These are phyloP conservation scores for Egretta garzetta DNA, from an alignment of 2,113 vertebrate genomes.

Conservation along the genomic window DNA sequence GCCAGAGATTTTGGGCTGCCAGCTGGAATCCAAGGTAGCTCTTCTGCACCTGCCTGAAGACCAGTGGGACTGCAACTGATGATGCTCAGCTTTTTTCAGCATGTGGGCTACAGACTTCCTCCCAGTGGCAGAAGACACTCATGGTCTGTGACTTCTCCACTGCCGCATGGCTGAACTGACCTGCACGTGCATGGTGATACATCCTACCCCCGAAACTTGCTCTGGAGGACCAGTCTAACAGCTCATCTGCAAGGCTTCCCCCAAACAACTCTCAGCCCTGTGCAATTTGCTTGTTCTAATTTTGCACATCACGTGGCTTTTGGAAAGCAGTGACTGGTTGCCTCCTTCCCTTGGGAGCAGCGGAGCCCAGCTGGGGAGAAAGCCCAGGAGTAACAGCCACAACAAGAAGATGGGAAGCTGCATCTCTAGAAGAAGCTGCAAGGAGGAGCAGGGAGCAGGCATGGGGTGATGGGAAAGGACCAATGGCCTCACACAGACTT, in stretches of 20 bases:
- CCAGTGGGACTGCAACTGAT: no score
- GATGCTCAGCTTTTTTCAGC: no score
- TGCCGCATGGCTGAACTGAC: no score
- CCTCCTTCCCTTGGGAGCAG: neutral
- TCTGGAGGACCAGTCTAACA: neutral
- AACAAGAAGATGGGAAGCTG: neutral
- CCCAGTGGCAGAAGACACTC: no score
- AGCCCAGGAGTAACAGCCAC: neutral
- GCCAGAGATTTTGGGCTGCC: no score
- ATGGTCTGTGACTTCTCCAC: no score
- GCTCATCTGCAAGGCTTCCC: neutral
- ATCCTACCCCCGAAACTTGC: no score
- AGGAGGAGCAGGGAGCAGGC: neutral
- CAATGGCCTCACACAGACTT: neutral
- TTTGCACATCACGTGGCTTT: neutral
- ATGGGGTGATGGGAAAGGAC: neutral
- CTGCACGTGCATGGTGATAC: no score
- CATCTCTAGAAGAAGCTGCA: neutral
- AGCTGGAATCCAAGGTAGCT: no score
- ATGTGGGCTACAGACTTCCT: no score
- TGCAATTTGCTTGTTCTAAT: neutral
- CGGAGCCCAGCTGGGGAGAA: neutral
- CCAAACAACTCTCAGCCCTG: neutral
- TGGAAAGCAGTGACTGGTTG: neutral
- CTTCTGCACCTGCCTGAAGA: no score